Conservation (phyloP, 1,140 invertebrate genomes). For the Ips typographus region DNA sequence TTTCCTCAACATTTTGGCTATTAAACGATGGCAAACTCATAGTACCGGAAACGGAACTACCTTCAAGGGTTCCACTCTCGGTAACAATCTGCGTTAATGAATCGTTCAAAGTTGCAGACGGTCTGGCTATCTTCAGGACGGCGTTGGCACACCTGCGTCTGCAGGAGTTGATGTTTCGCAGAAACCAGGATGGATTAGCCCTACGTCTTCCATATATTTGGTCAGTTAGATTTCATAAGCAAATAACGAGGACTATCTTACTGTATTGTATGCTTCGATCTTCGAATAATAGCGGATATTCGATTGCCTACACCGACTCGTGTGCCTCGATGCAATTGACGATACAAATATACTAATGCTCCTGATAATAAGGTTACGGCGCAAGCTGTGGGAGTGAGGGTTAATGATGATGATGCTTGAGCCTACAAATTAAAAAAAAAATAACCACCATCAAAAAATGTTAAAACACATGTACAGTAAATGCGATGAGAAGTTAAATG, state of each 20-base stretch:
- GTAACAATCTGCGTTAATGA: conserved; percentile 4
- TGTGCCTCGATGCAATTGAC: no score
- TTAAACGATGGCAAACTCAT: conserved; percentile 2
- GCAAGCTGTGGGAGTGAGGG: no score
- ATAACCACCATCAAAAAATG: no score
- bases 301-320: no score
- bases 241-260: no score
- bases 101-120: neutral
- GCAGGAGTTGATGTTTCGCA: conserved; percentile 25
- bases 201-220: neutral
- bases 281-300: neutral
- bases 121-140: conserved; percentile 18
- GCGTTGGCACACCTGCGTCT: conserved; percentile 29
- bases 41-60: neutral
- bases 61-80: conserved; percentile 9
- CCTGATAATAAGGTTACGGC: no score
- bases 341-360: no score
- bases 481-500: no score
- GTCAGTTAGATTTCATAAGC: no score
- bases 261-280: neutral
- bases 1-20: neutral
- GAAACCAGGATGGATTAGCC: conserved; percentile 33
- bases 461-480: no score
- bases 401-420: no score
- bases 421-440: no score